Evolutionary conservation across 1,140 invertebrate genomes (phyloP).

Genomic region (Drosophila nasuta): DNA sequence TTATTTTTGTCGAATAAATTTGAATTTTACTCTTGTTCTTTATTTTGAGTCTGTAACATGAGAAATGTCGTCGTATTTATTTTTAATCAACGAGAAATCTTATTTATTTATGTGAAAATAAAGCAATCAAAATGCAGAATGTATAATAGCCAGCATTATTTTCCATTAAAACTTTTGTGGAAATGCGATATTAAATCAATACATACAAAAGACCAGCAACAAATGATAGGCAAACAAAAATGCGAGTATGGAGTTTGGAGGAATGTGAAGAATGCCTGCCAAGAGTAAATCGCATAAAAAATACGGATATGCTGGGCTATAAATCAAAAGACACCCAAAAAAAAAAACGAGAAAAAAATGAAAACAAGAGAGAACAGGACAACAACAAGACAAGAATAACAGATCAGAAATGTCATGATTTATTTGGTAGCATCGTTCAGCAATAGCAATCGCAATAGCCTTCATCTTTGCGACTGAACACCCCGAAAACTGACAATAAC

Average conservation of each 20-base stretch:
- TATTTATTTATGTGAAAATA: constrained; percentile 13
- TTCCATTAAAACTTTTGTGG: constrained; percentile 12
- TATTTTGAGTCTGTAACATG: not conserved
- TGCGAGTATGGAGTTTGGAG: constrained; percentile 10
- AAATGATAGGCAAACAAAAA: constrained; percentile 28
- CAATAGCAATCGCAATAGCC: constrained; percentile 5
- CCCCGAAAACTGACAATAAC: constrained; percentile 41
- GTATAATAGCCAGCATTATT: constrained; percentile 10
- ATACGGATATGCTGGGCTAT: constrained; percentile 32
- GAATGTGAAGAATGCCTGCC: constrained; percentile 6
- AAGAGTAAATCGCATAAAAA: constrained; percentile 32
- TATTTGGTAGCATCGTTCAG: constrained; percentile 33
- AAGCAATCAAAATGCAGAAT: constrained; percentile 35
- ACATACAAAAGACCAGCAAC: constrained; percentile 4
- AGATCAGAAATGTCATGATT: constrained; percentile 45
- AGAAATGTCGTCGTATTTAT: constrained; percentile 10
- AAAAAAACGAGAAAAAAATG: not conserved
- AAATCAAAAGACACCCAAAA: constrained; percentile 31
- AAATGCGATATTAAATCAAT: constrained; percentile 22
- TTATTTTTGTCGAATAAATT: not conserved
- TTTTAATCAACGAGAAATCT: not conserved
- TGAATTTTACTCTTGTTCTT: not conserved
- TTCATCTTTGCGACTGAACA: constrained; percentile 31
- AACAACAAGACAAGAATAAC: constrained; percentile 14
- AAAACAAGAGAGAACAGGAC: not conserved